Base-by-base conservation (phyloP, 1,140 invertebrate species). In the Trichoplusia ni region DNA sequence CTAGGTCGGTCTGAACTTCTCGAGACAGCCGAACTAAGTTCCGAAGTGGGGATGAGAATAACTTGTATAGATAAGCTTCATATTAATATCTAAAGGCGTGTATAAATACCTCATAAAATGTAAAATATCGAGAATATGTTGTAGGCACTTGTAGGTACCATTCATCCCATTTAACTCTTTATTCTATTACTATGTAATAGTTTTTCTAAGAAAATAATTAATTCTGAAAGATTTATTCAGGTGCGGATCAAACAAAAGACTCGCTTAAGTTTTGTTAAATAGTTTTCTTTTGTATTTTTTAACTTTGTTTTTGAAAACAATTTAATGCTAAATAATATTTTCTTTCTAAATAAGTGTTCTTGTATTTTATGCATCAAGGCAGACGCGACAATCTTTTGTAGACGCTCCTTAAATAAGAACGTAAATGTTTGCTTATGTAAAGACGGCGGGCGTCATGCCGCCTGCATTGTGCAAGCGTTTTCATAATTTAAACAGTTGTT, bases 1-100 rank as follows among this genome's bases (percentile, higher is more conserved):
- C 29, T 35, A 13, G 47, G 29, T 51, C 47, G 47, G 35, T 51
- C 47, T 51, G 35, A 51, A 51, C 27, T 51, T 35, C 47, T 33
- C 47, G 27, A 51, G 35, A 33, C 18, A 51, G 14, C 9, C 9
- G 47, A 7, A 27, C 5, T 7, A 49, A 51, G 14, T 51, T 19
- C n/a, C 47, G 16, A 35, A 51, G 47, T 21, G 7, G 46, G 7
- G 35, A n/a, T 33, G 16, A 19, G 9, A 51, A 35, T 51, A 33
- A 33, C 14, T 49, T 49, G 7, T 2, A n/a, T 18, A 18, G 8
- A 51, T 14, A 13, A 27, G 11, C 27, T 51, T 23, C 13, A 29
- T n/a, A n/a, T n/a, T n/a, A n/a, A n/a, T n/a, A n/a, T n/a, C n/a
- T n/a, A n/a, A n/a, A n/a, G n/a, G n/a, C n/a, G n/a, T n/a, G n/a